Evolutionary conservation across 2,888 invertebrate genomes (phyloP).

Genomic region (Apomyelois bistriatella): DNA sequence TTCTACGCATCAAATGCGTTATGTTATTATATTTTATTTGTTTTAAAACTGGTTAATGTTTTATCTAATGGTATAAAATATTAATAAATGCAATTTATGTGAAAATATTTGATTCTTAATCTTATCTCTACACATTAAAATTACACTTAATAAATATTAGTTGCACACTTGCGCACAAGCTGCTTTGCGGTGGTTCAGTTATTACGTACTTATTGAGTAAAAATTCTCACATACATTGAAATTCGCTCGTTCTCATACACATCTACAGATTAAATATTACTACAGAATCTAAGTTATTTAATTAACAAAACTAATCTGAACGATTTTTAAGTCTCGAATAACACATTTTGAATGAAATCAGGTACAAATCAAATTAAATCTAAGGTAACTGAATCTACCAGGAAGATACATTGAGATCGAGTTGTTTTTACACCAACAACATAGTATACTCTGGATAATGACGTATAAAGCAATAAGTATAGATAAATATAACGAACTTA

Average conservation of each 20-base stretch:
- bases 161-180: conserved; percentile 68
- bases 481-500: conserved; percentile 46
- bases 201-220: conserved; percentile 43
- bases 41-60: conserved; percentile 1
- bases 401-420: conserved; percentile 72
- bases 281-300: conserved; percentile 49
- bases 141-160: conserved; percentile 51
- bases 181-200: conserved; percentile 71
- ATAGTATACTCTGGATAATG: conserved; percentile 33
- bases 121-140: conserved; percentile 52
- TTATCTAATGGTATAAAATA: conserved; percentile 6
- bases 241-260: conserved; percentile 68
- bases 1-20: background rate
- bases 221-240: conserved; percentile 55
- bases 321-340: conserved; percentile 68
- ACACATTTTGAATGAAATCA: conserved; percentile 63
- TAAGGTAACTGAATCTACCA: conserved; percentile 73
- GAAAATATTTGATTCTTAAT: conserved; percentile 39
- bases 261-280: conserved; percentile 47
- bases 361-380: conserved; percentile 77
- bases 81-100: conserved; percentile 32
- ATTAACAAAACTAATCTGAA: conserved; percentile 68
- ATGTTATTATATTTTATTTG: background rate
- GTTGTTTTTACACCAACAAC: conserved; percentile 40
- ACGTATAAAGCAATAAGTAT: conserved; percentile 39